Base-by-base conservation (phyloP, 2,797 vertebrate species). In the Gila robusta region DNA sequence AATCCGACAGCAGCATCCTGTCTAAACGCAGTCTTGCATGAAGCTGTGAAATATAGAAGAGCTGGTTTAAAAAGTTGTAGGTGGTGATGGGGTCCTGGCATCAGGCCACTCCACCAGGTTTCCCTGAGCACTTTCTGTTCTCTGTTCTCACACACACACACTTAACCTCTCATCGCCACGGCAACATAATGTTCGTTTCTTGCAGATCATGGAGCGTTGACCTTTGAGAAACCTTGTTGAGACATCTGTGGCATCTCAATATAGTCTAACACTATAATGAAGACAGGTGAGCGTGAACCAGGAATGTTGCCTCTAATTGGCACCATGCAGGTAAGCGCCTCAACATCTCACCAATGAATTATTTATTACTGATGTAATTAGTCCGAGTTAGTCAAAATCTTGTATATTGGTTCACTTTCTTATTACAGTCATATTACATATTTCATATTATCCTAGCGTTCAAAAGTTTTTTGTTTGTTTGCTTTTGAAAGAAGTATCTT, bases 221-320 rank as follows among this genome's bases (percentile, higher is more conserved):
- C 87, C 87, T 88, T 86, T 79, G 81, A 87, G 83, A 86, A 83
- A 88, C 32, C 56, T 90, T 79, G 28, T 52, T 66, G 71, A 86
- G 77, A 83, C 54, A 81, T 72, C 80, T 84, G 64, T 88, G 67
- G 79, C 78, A 82, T 64, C 67, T 59, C 59, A 81, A 87, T 66
- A 39, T 70, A 76, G 76, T 74, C 32, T 41, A 32, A 83, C 67
- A 11, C 56, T 71, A 10, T 81, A 76, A 87, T 81, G 81, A 88
- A 86, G 82, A 72, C 80, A 87, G 79, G 80, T 85, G 70, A 83
- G 85, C 8, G 72, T 76, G 77, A 56, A 80, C 73, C 82, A 74
- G 41, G 81, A 89, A 59, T 72, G 11, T 74, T 78, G 44, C 44
- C 74, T 76, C 62, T 90, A 90, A 90, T 90, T 87, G 86, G 87